These are phyloP conservation scores for Ranitomeya imitator DNA, from an alignment of 2,113 vertebrate genomes.

Conservation along the genomic window DNA sequence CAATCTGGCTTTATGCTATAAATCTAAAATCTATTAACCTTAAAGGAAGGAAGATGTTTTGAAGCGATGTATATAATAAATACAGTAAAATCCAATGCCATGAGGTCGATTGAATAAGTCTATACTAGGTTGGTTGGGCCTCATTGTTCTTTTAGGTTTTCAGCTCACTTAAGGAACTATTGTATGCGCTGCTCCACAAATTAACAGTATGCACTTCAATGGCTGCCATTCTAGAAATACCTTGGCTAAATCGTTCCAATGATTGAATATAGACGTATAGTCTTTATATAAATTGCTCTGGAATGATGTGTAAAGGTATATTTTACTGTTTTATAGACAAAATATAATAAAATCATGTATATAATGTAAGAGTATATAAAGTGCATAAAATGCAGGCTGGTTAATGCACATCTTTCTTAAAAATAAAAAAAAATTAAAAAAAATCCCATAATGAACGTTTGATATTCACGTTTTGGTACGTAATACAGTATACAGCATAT, in stretches of 20 bases:
- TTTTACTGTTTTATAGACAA: slow-evolving; percentile 84
- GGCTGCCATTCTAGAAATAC: slow-evolving; percentile 72
- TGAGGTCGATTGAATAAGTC: not conserved
- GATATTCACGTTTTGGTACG: slow-evolving; percentile 78
- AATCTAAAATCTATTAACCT: not conserved
- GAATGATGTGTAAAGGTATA: slow-evolving; percentile 83
- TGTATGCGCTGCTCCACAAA: not conserved
- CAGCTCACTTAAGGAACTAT: too few species aligned
- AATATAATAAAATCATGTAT: slow-evolving; percentile 69
- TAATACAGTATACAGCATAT: slow-evolving; percentile 69
- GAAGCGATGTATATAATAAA: not conserved
- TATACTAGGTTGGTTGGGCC: not conserved
- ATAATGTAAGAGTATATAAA: slow-evolving; percentile 76
- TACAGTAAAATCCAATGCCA: not conserved
- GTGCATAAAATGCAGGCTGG: slow-evolving; percentile 73
- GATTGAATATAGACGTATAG: slow-evolving; percentile 75
- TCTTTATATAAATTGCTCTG: slow-evolving; percentile 75
- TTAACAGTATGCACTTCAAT: slow-evolving; percentile 69
- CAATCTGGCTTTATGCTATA: not conserved
- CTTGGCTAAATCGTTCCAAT: slow-evolving; percentile 63
- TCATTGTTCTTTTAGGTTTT: not conserved
- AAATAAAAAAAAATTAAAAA: slow-evolving; percentile 68
- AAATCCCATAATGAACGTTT: slow-evolving; percentile 67
- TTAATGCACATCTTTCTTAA: slow-evolving; percentile 72
- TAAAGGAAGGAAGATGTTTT: not conserved